Percentiles rank a stretch among this genome's conserved stretches.
phyloP scores from a whole-genome alignment of 1,140 invertebrate genomes.

The Caligus rogercresseyi region DNA sequence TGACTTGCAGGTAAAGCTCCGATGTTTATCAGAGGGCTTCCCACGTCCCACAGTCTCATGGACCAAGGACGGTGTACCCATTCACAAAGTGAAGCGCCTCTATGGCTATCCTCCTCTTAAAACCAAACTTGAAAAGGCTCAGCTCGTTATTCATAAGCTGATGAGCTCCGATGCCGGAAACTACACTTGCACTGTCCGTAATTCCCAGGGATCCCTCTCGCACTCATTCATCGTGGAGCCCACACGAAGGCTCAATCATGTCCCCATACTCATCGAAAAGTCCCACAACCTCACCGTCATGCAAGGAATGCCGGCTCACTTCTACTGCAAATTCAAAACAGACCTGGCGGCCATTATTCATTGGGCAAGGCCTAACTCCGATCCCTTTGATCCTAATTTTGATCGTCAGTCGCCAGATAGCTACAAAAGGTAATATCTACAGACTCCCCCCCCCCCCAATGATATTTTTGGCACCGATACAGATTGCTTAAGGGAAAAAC shows the following conservation, averaged over 20 bases:
- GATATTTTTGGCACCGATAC: too few species aligned
- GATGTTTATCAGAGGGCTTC: background rate
- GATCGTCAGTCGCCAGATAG: background rate
- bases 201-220: conserved; percentile 51
- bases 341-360: conserved; percentile 1
- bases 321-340: conserved; percentile 22
- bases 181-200: conserved; percentile 68
- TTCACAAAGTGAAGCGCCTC: conserved; percentile 25
- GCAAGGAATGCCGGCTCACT: conserved; percentile 6
- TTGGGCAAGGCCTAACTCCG: conserved; percentile 6
- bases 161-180: conserved; percentile 47
- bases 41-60: conserved; percentile 51
- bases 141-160: conserved; percentile 24
- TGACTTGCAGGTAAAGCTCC: conserved; percentile 5
- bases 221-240: conserved; percentile 52
- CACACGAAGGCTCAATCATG: conserved; percentile 40
- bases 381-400: background rate
- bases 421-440: background rate
- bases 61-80: conserved; percentile 48
- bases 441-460: too few species aligned
- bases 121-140: conserved; percentile 8
- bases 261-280: conserved; percentile 1
- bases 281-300: conserved; percentile 15
- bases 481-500: too few species aligned
- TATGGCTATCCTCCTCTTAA: conserved; percentile 1